Conservation (phyloP, 2,113 vertebrate species). For the Anoplopoma fimbria region DNA sequence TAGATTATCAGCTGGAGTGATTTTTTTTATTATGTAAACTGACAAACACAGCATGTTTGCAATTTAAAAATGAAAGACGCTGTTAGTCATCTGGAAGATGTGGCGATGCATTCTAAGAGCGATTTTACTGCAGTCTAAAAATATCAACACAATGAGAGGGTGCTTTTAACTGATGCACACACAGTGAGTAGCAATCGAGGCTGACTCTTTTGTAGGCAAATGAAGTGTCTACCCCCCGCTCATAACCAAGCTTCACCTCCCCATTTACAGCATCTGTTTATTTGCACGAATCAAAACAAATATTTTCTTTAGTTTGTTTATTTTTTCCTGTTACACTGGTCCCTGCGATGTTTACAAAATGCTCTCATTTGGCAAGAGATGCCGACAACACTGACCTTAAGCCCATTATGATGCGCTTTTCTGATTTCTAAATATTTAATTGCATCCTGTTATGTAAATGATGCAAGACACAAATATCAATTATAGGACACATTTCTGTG, state of each 20-base stretch:
- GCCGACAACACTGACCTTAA: slow-evolving; percentile 59
- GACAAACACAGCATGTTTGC: slow-evolving; percentile 4
- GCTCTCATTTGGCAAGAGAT: slow-evolving; percentile 24
- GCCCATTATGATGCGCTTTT: slow-evolving; percentile 49
- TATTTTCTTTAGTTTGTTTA: slow-evolving; percentile 34
- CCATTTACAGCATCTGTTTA: slow-evolving; percentile 29
- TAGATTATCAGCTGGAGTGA: neutral
- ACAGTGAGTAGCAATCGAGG: slow-evolving; percentile 7
- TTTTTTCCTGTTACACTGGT: slow-evolving; percentile 22
- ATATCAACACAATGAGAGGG: slow-evolving; percentile 25
- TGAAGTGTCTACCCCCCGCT: slow-evolving; percentile 15
- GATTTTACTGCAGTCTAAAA: slow-evolving; percentile 37
- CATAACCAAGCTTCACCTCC: slow-evolving; percentile 11
- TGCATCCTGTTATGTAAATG: slow-evolving; percentile 60
- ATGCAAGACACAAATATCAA: slow-evolving; percentile 57
- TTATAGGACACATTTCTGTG: slow-evolving; percentile 19
- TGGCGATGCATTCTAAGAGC: neutral
- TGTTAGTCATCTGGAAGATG: slow-evolving; percentile 22
- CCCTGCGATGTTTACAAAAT: slow-evolving; percentile 49
- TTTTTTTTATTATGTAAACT: neutral
- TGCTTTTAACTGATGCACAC: slow-evolving; percentile 20
- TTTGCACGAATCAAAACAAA: slow-evolving; percentile 52
- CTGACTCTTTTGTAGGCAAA: slow-evolving; percentile 27
- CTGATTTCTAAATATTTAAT: slow-evolving; percentile 68
- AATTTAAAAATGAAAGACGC: slow-evolving; percentile 2